Evolutionary conservation across 1,140 invertebrate species (phyloP).

Genomic region (Drosophila sechellia): DNA sequence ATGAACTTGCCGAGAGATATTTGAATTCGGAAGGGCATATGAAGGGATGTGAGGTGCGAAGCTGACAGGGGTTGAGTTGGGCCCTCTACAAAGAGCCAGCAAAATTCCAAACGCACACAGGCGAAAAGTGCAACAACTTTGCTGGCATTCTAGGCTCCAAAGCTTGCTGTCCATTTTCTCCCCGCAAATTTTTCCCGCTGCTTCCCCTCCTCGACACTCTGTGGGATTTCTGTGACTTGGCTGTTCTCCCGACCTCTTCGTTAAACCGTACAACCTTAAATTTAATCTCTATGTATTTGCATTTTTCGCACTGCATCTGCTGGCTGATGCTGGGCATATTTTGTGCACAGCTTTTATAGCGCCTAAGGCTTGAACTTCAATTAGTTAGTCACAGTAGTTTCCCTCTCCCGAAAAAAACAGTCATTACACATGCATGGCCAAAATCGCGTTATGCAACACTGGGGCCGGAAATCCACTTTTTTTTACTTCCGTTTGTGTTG

Average conservation of each 20-base stretch:
- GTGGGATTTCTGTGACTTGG: conserved; percentile 35
- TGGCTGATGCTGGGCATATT: conserved; percentile 10
- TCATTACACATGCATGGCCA: conserved; percentile 46
- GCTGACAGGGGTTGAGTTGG: too few relatives aligned
- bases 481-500: conserved; percentile 5
- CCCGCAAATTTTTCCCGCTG: neutral
- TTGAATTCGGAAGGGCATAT: neutral
- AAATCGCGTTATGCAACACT: conserved; percentile 45
- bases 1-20: conserved; percentile 4
- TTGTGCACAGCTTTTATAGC: neutral
- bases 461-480: conserved; percentile 47
- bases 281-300: too few relatives aligned
- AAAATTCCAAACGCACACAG: conserved; percentile 25
- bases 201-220: conserved; percentile 20
- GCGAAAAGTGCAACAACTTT: conserved; percentile 43
- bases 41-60: neutral
- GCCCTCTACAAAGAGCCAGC: neutral
- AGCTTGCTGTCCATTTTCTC: neutral
- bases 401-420: neutral
- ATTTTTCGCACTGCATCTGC: neutral
- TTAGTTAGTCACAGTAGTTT: conserved; percentile 22
- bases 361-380: conserved; percentile 34
- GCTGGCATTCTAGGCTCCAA: conserved; percentile 16
- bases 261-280: conserved; percentile 1
- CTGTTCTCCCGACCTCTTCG: neutral